Conservation (phyloP, 2,888 invertebrate genomes). For the Pharmacophagus antenor region DNA sequence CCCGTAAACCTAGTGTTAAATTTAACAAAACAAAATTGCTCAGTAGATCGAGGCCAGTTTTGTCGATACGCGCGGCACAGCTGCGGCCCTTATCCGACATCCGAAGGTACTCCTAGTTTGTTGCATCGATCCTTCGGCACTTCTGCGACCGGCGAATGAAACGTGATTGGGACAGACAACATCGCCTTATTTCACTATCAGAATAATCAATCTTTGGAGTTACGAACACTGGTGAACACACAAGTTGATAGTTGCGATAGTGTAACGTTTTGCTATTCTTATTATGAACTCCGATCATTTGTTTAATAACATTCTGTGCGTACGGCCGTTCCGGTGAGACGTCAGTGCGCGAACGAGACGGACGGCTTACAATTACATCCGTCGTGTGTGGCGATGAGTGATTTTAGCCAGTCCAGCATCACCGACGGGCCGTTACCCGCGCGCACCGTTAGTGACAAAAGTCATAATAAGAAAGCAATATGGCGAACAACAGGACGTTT, state of each 20-base stretch:
- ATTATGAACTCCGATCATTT: conserved; percentile 57
- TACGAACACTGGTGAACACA: conserved; percentile 77
- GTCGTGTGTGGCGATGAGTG: too few species aligned
- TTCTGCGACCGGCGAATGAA: background rate
- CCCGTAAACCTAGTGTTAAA: too few species aligned
- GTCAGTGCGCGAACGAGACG: background rate
- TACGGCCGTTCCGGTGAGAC: background rate
- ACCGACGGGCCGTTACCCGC: background rate
- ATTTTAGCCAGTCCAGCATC: background rate
- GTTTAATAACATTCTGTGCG: conserved; percentile 31
- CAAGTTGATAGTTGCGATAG: conserved; percentile 66
- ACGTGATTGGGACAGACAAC: conserved; percentile 45
- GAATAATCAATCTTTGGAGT: conserved; percentile 64
- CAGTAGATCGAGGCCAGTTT: too few species aligned
- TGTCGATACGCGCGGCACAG: too few species aligned
- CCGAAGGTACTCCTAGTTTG: too few species aligned
- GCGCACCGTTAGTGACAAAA: background rate
- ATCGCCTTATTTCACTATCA: conserved; percentile 44
- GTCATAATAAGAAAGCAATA: conserved; percentile 76
- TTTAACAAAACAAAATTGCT: too few species aligned
- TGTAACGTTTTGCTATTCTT: conserved; percentile 70
- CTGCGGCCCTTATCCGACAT: too few species aligned
- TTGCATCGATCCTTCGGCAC: too few species aligned
- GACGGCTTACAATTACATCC: too few species aligned
- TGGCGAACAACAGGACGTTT: conserved; percentile 62